Evolutionary conservation across 1,140 invertebrate genomes (phyloP).

Genomic region (Hycleus phaleratus): DNA sequence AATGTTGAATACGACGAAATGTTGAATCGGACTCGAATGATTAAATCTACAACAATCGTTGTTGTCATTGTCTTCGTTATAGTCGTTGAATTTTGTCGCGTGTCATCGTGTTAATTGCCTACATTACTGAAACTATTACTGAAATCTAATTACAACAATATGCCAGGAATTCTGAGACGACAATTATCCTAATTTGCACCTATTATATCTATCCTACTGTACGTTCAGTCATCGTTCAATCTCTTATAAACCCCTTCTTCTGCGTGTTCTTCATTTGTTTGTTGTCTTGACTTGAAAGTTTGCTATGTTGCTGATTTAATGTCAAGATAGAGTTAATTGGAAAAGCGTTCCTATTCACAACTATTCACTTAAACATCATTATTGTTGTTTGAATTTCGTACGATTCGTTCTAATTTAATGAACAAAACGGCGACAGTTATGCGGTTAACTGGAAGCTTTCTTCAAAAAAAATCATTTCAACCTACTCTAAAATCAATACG

Average conservation of each 20-base stretch:
- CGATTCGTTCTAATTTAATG: too few species aligned
- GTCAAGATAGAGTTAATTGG: conserved; percentile 33
- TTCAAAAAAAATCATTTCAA: too few species aligned
- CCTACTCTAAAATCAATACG: too few species aligned
- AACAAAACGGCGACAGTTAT: too few species aligned
- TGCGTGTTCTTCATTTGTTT: too few species aligned
- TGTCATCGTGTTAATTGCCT: conserved; percentile 33
- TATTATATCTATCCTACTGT: conserved; percentile 28
- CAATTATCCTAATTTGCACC: conserved; percentile 39
- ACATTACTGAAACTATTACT: conserved; percentile 36
- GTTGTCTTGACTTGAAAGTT: conserved; percentile 31
- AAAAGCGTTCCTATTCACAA: conserved; percentile 19
- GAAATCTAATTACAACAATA: conserved; percentile 38
- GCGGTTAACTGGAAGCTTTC: too few species aligned
- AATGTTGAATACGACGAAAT: too few species aligned
- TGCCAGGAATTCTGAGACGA: conserved; percentile 36
- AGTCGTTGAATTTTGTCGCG: conserved; percentile 16
- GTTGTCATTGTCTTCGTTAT: too few species aligned
- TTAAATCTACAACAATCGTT: conserved; percentile 16
- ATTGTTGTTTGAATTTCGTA: too few species aligned
- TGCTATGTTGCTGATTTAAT: conserved; percentile 28
- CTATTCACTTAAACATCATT: too few species aligned
- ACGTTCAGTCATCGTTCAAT: too few species aligned
- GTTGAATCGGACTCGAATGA: neutral
- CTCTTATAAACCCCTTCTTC: too few species aligned